phyloP scores from a whole-genome alignment of 2,797 vertebrate species.

The Myotis vivesi region DNA sequence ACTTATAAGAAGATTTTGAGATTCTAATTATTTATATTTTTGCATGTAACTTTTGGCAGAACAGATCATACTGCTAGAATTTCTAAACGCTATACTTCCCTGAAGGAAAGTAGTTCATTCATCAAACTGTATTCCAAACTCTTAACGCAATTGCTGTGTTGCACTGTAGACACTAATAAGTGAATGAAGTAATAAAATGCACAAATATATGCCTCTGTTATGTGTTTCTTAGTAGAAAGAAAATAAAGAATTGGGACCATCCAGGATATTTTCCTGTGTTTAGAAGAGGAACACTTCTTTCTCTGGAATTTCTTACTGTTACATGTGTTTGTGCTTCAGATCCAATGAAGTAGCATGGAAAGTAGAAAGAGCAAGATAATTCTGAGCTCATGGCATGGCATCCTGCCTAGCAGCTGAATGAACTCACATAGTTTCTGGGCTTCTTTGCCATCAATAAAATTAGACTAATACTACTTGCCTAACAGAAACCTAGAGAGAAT shows the following conservation, averaged over 20 bases:
- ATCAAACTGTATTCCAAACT: neutral
- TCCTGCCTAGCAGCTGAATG: neutral
- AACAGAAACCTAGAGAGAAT: neutral
- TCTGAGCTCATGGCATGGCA: neutral
- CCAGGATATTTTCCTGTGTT: neutral
- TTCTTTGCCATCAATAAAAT: neutral
- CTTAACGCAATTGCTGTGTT: neutral
- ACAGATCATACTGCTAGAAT: neutral
- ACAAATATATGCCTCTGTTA: neutral
- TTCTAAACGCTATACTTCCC: neutral
- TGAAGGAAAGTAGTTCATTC: neutral
- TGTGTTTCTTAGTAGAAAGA: neutral
- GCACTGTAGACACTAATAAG: neutral
- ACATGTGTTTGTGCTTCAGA: neutral
- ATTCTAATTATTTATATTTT: neutral
- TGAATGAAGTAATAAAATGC: neutral
- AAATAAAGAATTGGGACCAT: neutral
- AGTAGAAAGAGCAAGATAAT: neutral
- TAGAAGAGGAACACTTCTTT: neutral
- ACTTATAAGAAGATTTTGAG: neutral
- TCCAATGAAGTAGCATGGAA: neutral
- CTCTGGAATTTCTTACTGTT: neutral
- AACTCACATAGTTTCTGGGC: neutral
- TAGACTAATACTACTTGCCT: neutral
- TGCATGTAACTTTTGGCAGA: neutral